Percentiles rank a stretch among this genome's conserved stretches.
Conservation (phyloP, 2,888 invertebrate species). For the Phania funesta region DNA sequence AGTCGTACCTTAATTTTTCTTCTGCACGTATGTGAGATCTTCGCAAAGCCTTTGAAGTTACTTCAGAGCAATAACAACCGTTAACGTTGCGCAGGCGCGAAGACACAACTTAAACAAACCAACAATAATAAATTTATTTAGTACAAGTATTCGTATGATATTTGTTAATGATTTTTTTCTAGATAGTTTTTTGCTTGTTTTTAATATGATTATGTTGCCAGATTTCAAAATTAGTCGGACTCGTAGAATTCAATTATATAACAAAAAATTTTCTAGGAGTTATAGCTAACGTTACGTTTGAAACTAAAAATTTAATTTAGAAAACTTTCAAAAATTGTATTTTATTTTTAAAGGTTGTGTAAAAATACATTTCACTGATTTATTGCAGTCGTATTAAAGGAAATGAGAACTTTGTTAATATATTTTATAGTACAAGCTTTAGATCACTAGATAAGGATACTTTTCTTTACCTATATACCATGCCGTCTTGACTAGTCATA, state of each 20-base stretch:
- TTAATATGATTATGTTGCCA: neutral
- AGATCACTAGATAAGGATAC: too few relatives aligned
- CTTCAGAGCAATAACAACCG: slow-evolving; percentile 14
- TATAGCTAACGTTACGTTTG: neutral
- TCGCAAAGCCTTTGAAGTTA: neutral
- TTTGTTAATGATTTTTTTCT: slow-evolving; percentile 17
- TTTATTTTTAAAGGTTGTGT: too few relatives aligned
- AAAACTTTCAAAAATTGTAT: too few relatives aligned
- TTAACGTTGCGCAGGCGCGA: slow-evolving; percentile 50
- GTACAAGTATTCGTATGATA: slow-evolving; percentile 20
- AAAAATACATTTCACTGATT: too few relatives aligned
- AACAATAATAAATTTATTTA: slow-evolving; percentile 46
- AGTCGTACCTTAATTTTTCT: neutral
- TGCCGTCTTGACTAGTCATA: too few relatives aligned
- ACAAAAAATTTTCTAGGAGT: neutral
- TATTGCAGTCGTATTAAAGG: too few relatives aligned
- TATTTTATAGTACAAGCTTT: too few relatives aligned
- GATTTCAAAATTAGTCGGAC: slow-evolving; percentile 1
- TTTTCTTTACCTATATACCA: too few relatives aligned
- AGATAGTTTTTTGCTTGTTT: neutral
- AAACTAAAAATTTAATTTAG: neutral
- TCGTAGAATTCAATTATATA: slow-evolving; percentile 22
- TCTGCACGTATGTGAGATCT: neutral
- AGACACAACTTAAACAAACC: slow-evolving; percentile 36
- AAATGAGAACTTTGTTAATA: too few relatives aligned